Conservation (phyloP, 2,113 vertebrate genomes). For the Mungos mungo region DNA sequence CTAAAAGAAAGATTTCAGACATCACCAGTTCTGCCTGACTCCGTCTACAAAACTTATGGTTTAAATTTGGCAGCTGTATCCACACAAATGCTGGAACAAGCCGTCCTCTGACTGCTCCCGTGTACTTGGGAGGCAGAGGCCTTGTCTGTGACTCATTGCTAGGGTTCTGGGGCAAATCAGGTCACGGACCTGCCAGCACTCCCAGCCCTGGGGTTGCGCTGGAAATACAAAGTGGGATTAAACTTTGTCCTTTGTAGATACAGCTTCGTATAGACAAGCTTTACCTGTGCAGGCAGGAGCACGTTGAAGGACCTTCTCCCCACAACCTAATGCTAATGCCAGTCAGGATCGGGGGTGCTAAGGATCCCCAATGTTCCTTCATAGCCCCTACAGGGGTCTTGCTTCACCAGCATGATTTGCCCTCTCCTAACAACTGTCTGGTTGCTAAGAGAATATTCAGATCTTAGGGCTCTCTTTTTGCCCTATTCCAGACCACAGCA, state of each 20-base stretch:
- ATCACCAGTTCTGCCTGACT: neutral
- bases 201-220: neutral
- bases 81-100: neutral
- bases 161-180: neutral
- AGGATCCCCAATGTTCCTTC: neutral
- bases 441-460: slow-evolving; percentile 29
- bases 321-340: neutral
- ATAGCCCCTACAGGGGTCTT: neutral
- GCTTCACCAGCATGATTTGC: neutral
- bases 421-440: neutral
- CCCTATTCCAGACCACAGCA: neutral
- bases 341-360: neutral
- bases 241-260: neutral
- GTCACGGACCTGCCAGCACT: neutral
- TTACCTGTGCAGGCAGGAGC: neutral
- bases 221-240: neutral
- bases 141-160: neutral
- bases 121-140: neutral
- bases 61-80: neutral
- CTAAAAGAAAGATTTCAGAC: neutral
- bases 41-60: neutral
- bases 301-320: neutral
- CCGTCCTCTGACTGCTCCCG: neutral
- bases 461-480: neutral
- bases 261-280: neutral